These are phyloP conservation scores for Drosophila kohkoa DNA, from an alignment of 1,140 invertebrate species.

Conservation along the genomic window DNA sequence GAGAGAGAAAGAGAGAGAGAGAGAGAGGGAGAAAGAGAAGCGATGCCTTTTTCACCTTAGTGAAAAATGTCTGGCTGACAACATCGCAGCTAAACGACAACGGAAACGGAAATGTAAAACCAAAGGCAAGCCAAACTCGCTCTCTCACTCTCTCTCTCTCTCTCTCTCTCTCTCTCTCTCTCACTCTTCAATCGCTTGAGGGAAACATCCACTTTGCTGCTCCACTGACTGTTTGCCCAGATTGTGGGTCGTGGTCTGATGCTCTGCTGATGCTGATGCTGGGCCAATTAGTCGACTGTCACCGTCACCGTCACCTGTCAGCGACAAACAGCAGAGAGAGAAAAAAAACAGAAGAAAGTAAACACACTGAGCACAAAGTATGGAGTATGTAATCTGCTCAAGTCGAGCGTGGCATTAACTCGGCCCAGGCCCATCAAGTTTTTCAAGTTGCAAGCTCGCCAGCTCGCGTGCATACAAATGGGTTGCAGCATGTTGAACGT, in stretches of 20 bases:
- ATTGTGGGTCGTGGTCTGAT: conserved; percentile 51
- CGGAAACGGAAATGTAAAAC: conserved; percentile 29
- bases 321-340: conserved; percentile 8
- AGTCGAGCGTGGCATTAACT: conserved; percentile 26
- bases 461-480: conserved; percentile 16
- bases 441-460: conserved; percentile 6
- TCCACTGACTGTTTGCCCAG: conserved; percentile 42
- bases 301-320: conserved; percentile 46
- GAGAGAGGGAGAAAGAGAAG: neutral
- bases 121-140: conserved; percentile 1
- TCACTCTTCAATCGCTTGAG: too few relatives aligned
- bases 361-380: neutral
- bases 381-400: conserved; percentile 2
- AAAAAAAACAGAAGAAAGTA: neutral
- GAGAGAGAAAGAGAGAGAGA: neutral
- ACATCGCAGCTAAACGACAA: conserved; percentile 23
- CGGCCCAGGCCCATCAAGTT: conserved; percentile 5
- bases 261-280: conserved; percentile 24
- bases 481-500: neutral
- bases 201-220: conserved; percentile 32
- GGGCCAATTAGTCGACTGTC: conserved; percentile 62
- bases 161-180: too few relatives aligned
- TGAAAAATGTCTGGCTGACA: conserved; percentile 40
- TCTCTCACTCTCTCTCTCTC: neutral
- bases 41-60: conserved; percentile 17